These are phyloP conservation scores for Cheilosia vulpina DNA, from an alignment of 2,888 invertebrate species.

Conservation along the genomic window DNA sequence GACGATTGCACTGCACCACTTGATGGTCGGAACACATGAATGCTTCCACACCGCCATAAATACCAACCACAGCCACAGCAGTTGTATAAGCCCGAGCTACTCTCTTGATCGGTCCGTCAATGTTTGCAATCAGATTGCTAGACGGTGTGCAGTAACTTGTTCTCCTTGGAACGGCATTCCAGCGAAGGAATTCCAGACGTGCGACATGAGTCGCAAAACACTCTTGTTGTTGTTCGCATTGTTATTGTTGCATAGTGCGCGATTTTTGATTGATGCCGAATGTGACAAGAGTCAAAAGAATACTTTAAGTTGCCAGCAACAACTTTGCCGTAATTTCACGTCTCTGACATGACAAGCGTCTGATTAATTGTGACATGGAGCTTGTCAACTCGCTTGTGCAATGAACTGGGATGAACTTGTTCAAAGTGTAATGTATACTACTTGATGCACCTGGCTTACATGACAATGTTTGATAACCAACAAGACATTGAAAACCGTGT, in stretches of 20 bases:
- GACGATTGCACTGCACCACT: conserved; percentile 53
- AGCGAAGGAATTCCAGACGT: conserved; percentile 61
- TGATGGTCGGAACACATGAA: conserved; percentile 57
- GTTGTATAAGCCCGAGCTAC: not conserved
- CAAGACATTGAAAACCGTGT: conserved; percentile 3
- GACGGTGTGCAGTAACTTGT: conserved; percentile 54
- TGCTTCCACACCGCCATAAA: conserved; percentile 30
- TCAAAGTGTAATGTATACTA: not conserved
- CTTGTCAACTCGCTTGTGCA: conserved; percentile 49
- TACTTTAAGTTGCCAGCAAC: conserved; percentile 31
- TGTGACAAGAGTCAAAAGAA: conserved; percentile 43
- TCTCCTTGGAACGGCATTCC: conserved; percentile 72
- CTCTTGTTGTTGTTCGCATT: conserved; percentile 50
- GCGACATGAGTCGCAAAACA: conserved; percentile 60
- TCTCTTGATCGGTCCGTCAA: conserved; percentile 49
- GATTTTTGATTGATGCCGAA: conserved; percentile 56
- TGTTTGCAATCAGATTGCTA: conserved; percentile 60
- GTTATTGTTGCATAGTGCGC: conserved; percentile 43
- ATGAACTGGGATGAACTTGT: conserved; percentile 66
- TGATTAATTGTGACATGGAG: conserved; percentile 68
- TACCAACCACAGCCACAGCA: too few species aligned
- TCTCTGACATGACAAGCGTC: conserved; percentile 45
- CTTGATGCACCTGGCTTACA: conserved; percentile 16
- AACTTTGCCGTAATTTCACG: conserved; percentile 25
- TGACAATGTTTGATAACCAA: conserved; percentile 26